These are phyloP conservation scores for Xenus cinereus DNA, from an alignment of 2,113 vertebrate genomes.

Conservation along the genomic window DNA sequence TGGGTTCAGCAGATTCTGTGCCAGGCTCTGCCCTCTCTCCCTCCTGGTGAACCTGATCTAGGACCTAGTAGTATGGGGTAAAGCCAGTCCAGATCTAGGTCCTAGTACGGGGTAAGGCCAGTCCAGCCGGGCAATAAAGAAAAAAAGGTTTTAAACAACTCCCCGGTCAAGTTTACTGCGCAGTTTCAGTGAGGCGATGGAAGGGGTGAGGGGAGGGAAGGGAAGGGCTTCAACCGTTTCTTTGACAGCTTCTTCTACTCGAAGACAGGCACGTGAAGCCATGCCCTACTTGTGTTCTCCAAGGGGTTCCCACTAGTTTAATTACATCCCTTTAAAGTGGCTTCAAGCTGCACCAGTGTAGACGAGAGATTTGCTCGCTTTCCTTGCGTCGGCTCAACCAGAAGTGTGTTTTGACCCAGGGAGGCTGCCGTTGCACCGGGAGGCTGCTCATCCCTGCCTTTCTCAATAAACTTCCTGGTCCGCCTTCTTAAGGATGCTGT, in stretches of 20 bases:
- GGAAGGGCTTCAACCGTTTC: background rate
- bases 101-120: background rate
- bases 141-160: background rate
- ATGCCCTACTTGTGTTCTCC: conserved; percentile 51
- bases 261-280: conserved; percentile 8
- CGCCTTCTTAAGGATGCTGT: background rate
- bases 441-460: background rate
- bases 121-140: background rate
- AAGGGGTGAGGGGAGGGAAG: background rate
- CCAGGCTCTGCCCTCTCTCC: conserved; percentile 40
- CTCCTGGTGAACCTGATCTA: background rate
- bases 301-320: conserved; percentile 42
- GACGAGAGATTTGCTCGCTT: background rate
- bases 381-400: background rate
- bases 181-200: background rate
- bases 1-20: conserved; percentile 22
- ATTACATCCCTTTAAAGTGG: conserved; percentile 41
- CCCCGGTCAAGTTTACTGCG: background rate
- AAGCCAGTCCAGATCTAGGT: background rate
- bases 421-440: background rate
- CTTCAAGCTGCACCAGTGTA: background rate
- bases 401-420: background rate
- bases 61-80: background rate
- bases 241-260: background rate
- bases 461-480: background rate